Evolutionary conservation across 2,797 vertebrate species (phyloP), one percentile per base, ranked within the genome.

Genomic region (Threskiornis aethiopicus): DNA sequence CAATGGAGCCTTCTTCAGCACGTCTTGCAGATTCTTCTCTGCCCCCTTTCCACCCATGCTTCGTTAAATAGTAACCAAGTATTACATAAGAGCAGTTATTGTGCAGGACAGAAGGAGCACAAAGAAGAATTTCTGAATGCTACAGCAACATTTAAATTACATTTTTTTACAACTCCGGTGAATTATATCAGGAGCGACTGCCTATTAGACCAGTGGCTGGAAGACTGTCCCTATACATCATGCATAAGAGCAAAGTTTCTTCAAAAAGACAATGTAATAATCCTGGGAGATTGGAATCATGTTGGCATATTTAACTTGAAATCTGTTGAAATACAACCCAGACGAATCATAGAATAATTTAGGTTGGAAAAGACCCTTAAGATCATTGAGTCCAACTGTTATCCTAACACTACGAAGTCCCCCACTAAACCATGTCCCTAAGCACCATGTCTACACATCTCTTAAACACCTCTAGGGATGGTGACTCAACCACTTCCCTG

Each of bases 391-490:
- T 39, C 5, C 9, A 31, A 70, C 13, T 2, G 2, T 64, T n/a
- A 51, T 4, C 29, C 13, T n/a, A 66, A 21, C 22, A n/a, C 26
- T 35, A 3, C 4, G 19, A 57, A 57, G 7, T 33, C 16, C 19
- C 21, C 16, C n/a, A 62, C 20, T n/a, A 42, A 57, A 47, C 29
- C 22, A 39, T 7, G 15, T 59, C 14, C 17, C 9, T 39, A 55
- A 39, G 0, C 4, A 1, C 5, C 8, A n/a, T 2, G 1, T 21
- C 25, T 72, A n/a, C 11, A 16, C 3, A 2, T 35, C 2, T 51
- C 66, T 51, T 51, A 55, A 79, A 55, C 5, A 26, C 11, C 21
- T 55, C 8, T 26, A 72, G 28, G 49, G 11, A 29, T 11, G 8
- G 14, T 18, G 16, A 25, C 21, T 47, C 42, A 18, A 35, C 3